Conservation (phyloP, 2,113 vertebrate species). For the Rhipidura dahli region DNA sequence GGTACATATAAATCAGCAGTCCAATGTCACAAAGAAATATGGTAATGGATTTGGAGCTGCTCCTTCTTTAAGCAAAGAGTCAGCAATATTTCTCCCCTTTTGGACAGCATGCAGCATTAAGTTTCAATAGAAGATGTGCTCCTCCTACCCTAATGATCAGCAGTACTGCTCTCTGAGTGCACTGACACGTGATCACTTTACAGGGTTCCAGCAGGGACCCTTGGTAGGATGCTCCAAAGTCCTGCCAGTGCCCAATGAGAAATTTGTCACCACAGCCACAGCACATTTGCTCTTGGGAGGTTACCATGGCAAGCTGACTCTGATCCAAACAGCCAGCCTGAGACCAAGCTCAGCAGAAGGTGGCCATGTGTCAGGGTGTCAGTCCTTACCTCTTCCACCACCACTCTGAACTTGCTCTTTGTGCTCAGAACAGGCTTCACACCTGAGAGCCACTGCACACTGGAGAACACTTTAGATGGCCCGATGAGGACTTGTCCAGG, state of each 20-base stretch:
- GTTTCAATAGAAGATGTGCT: not conserved
- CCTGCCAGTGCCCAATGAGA: not conserved
- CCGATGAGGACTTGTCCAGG: slow-evolving; percentile 97
- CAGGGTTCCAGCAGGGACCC: not conserved
- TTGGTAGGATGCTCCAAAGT: not conserved
- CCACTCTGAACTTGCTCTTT: slow-evolving; percentile 97
- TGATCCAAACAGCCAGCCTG: not conserved
- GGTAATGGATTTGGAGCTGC: not conserved
- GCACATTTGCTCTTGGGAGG: not conserved
- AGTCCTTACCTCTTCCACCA: slow-evolving; percentile 90
- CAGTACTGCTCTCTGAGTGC: not conserved
- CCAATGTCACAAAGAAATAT: not conserved
- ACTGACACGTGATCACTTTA: not conserved
- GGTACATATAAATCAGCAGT: not conserved
- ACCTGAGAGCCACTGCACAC: slow-evolving; percentile 95
- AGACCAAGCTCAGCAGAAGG: not conserved
- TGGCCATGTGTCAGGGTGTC: not conserved
- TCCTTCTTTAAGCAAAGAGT: not conserved
- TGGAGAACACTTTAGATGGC: slow-evolving; percentile 95
- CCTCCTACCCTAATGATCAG: not conserved
- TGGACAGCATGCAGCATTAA: not conserved
- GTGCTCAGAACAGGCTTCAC: slow-evolving; percentile 97
- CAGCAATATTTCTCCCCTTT: not conserved
- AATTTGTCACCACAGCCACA: not conserved
- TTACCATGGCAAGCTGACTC: not conserved